phyloP scores from a whole-genome alignment of 1,140 invertebrate species.

The Idris sp. region DNA sequence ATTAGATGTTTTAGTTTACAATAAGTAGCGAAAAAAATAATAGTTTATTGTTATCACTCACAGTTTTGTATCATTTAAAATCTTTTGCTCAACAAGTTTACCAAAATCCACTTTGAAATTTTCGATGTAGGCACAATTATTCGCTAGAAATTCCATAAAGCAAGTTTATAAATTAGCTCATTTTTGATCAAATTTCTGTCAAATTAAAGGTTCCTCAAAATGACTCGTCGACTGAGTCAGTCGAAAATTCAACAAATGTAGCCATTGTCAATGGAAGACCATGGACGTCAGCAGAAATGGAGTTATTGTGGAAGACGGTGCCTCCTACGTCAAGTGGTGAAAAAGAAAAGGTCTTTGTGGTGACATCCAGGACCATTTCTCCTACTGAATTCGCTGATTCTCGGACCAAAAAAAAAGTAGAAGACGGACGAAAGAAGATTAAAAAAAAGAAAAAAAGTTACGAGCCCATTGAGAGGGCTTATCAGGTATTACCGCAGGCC shows the following conservation, averaged over 20 bases:
- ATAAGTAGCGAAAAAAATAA: no score
- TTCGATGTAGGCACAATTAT: no score
- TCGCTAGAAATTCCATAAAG: no score
- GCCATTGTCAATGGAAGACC: constrained; percentile 60
- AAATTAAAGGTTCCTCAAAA: constrained; percentile 47
- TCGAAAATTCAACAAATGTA: constrained; percentile 37
- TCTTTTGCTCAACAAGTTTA: no score
- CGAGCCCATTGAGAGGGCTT: constrained; percentile 71
- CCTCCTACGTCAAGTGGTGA: constrained; percentile 80
- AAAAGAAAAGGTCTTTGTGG: constrained; percentile 85
- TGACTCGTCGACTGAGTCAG: constrained; percentile 29
- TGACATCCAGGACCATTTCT: constrained; percentile 82
- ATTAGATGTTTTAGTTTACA: no score
- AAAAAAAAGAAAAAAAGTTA: constrained; percentile 61
- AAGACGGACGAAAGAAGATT: constrained; percentile 22
- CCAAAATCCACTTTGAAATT: no score
- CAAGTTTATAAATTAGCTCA: no score
- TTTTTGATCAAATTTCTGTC: no score
- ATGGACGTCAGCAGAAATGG: constrained; percentile 55
- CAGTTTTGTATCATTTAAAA: no score
- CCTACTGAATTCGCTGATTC: constrained; percentile 4
- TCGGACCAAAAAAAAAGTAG: constrained; percentile 23
- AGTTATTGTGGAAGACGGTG: constrained; percentile 58
- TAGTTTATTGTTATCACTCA: no score
- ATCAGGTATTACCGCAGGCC: constrained; percentile 75